Conservation (phyloP, 2,113 vertebrate species). For the Ailurus styani region DNA sequence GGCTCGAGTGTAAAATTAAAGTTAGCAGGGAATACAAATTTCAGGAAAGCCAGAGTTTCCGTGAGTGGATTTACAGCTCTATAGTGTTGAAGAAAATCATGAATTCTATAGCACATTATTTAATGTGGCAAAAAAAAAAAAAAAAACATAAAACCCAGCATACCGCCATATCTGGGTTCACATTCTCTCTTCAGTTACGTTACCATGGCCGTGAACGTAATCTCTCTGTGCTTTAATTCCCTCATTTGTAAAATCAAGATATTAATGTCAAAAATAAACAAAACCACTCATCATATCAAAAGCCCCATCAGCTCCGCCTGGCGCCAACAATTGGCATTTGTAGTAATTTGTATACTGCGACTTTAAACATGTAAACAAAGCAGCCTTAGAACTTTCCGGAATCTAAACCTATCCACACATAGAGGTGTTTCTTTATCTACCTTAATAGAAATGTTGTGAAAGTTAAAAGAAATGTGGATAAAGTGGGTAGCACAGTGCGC, state of each 20-base stretch:
- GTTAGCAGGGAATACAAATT: background rate
- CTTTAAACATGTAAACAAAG: background rate
- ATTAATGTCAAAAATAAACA: background rate
- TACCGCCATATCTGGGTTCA: too few relatives aligned
- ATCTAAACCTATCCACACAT: too few relatives aligned
- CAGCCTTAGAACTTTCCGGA: background rate
- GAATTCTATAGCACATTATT: accelerated
- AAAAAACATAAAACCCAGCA: accelerated
- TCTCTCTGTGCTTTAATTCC: background rate
- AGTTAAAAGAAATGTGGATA: background rate
- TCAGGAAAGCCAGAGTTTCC: background rate
- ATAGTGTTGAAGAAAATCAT: background rate
- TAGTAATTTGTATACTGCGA: background rate
- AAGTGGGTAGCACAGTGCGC: accelerated
- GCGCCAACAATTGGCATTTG: background rate
- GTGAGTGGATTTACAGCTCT: background rate
- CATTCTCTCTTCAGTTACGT: background rate
- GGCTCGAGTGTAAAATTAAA: background rate
- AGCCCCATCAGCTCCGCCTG: background rate
- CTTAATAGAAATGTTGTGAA: background rate
- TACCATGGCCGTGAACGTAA: background rate
- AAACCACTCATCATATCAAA: background rate
- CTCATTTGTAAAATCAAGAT: background rate
- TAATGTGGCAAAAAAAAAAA: background rate
- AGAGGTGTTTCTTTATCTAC: background rate